Conservation (phyloP, 2,113 vertebrate species). For the Apodemus sylvaticus region DNA sequence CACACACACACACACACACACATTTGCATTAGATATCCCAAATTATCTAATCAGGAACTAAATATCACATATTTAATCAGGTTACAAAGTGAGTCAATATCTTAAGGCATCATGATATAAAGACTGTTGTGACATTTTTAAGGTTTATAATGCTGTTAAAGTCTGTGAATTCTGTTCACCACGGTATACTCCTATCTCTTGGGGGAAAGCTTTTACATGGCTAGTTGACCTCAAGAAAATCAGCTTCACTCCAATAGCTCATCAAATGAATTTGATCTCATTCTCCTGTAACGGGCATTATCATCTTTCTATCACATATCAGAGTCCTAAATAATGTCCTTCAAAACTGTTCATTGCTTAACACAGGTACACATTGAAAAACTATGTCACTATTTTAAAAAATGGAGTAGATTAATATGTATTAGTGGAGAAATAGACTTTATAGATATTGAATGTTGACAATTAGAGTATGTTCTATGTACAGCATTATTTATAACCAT, state of each 20-base stretch:
- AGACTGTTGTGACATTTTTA: neutral
- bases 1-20: no score
- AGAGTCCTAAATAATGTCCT: neutral
- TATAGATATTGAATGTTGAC: neutral
- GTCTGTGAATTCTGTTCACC: neutral
- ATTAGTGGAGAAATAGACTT: neutral
- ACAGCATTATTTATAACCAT: neutral
- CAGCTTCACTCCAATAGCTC: neutral
- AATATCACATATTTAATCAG: neutral
- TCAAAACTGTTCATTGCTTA: neutral
- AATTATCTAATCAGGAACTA: neutral
- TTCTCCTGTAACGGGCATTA: neutral
- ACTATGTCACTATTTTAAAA: neutral
- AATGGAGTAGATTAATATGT: neutral
- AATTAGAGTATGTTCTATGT: neutral
- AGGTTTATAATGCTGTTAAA: neutral
- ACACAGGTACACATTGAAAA: neutral
- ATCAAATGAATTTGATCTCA: neutral
- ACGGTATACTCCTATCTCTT: neutral
- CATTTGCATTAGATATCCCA: neutral
- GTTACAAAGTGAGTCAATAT: neutral
- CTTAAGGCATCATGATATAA: neutral
- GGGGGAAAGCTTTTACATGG: neutral
- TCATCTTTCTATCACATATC: neutral
- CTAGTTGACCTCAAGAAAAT: neutral